Base-by-base conservation (phyloP, 2,888 invertebrate species). In the Papilio protenor region DNA sequence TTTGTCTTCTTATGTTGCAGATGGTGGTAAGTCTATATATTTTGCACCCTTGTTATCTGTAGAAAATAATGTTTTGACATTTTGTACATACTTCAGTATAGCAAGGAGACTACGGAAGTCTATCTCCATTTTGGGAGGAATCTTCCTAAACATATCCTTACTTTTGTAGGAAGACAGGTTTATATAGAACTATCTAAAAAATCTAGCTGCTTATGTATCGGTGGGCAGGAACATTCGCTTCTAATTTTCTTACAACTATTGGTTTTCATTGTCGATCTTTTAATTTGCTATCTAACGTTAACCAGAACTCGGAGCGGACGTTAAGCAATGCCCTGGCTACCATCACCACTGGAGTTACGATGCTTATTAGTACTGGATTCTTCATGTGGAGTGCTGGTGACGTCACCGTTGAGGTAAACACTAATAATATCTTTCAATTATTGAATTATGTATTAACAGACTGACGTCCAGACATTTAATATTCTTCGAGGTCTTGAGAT, bases 331-430 rank as follows among this genome's bases (percentile, higher is more conserved):
- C 82, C 23, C 64, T 86, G 27, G 79, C 84, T 1, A 80, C 83
- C 1, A 59, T 85, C 10, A 33, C 81, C 6, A 82, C 85, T 0
- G 79, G 81, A 0, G 57, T 79, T 5, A 79, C 85, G 0, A 78
- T 87, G 23, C 80, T 90, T 49, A 70, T 80, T 61, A 85, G 84
- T 79, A 87, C 89, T 4, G 90, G 88, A 0, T 83, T 86, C 77
- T 83, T 90, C 73, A 90, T 90, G 90, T 90, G 87, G 86, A 88
- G 86, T 57, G 87, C 90, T 45, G 91, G 91, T 1, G 89, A 91
- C 76, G 85, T 90, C 76, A 87, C 91, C 1, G 83, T 87, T 2
- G 89, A 89, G 84, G 90, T 85, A 79, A 79, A 80, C 75, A 71
- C 8, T n/a, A 33, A 33, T 71, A 70, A 21, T 14, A 55, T 21